phyloP scores from a whole-genome alignment of 2,113 vertebrate genomes.

The Pholis gunnellus region DNA sequence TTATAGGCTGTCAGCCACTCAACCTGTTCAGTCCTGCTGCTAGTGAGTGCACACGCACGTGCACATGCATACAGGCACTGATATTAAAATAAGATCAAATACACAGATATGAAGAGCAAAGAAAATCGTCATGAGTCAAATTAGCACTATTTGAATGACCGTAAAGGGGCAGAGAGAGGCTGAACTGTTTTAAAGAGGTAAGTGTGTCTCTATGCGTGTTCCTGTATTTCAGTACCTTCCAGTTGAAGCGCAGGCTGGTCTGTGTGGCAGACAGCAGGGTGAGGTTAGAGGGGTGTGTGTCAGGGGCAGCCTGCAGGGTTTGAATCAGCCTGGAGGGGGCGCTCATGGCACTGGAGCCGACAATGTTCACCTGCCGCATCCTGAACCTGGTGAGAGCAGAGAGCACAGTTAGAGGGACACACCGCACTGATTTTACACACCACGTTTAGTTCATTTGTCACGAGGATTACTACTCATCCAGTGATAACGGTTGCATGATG shows the following conservation, averaged over 20 bases:
- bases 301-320: conserved; percentile 93
- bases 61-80: not conserved
- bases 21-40: conserved; percentile 56
- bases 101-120: conserved; percentile 19
- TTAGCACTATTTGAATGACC: conserved; percentile 24
- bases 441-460: not conserved
- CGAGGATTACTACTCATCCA: not conserved
- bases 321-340: conserved; percentile 92
- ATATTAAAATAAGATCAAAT: conserved; percentile 13
- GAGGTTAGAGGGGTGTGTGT: conserved; percentile 88
- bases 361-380: conserved; percentile 92
- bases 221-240: conserved; percentile 86
- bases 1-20: conserved; percentile 64
- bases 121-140: conserved; percentile 28
- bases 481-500: too few species aligned
- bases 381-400: conserved; percentile 86
- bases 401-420: conserved; percentile 5
- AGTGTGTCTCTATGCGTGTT: conserved; percentile 9
- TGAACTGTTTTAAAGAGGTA: not conserved
- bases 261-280: conserved; percentile 90
- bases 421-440: not conserved
- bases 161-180: conserved; percentile 1
- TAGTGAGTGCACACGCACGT: conserved; percentile 2
- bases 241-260: conserved; percentile 91
- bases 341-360: conserved; percentile 89